Evolutionary conservation across 2,797 vertebrate species (phyloP), one percentile per base, ranked within the genome.

Genomic region (Morus bassanus): DNA sequence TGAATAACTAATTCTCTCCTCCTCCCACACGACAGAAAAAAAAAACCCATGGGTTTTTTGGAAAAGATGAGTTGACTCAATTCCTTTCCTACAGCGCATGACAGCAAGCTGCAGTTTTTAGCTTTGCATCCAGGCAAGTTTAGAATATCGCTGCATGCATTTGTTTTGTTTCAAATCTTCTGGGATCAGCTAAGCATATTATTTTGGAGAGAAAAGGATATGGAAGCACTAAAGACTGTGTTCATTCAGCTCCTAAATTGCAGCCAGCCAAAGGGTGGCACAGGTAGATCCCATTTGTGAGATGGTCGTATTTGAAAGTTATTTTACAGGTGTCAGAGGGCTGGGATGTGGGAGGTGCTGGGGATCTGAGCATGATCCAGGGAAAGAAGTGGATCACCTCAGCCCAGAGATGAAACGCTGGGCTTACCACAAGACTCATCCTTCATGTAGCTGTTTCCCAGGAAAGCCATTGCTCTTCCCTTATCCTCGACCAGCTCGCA

Each of bases 111-210:
- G 96, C 92, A 96, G 94, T 91, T 96, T 95, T 96, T 93, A 96
- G 96, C 94, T 89, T 87, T 92, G 94, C 95, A 96, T 91, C 94
- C 74, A 94, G 92, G 94, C 95, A 92, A 93, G 92, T 75, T 96
- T 74, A 89, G 87, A 68, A 85, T 73, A 75, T 50, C 0, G 0
- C 69, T 78, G 91, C 68, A 43, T 73, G 85, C 43, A 24, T 94
- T 96, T 96, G 75, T 79, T 91, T 85, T 88, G 54, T 82, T 93
- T 68, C 64, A 39, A 75, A 39, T 91, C 94, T 75, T 93, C 79
- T 94, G 82, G 75, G 87, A 93, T 89, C 87, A 93, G 96, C 93
- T 94, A 74, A 93, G 96, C 96, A 82, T 77, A 60, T 18, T 82
- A 13, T 68, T 85, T 65, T 70, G 14, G 91, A 74, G 72, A 92